A percentile compares a stretch with the other conserved stretches of the same genome.
These are phyloP conservation scores for Galbula dea DNA, from an alignment of 2,113 vertebrate species.

Conservation along the genomic window DNA sequence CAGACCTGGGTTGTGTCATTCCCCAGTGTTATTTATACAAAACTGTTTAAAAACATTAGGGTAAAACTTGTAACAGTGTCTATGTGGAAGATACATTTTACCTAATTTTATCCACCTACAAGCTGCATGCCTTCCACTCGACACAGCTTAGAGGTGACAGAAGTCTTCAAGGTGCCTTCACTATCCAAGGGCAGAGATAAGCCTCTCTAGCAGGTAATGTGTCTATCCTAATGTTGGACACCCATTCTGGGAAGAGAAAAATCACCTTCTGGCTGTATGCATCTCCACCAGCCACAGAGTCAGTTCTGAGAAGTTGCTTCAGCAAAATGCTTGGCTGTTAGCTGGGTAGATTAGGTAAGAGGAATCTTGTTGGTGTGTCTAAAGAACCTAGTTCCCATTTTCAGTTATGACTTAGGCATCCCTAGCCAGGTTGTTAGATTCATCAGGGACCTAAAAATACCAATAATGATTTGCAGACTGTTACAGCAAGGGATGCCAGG, in stretches of 20 bases:
- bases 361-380: not conserved
- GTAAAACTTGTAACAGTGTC: not conserved
- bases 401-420: not conserved
- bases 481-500: not conserved
- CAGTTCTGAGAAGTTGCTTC: not conserved
- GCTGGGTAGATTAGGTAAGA: not conserved
- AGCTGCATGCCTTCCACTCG: not conserved
- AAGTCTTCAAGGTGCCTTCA: not conserved
- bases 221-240: not conserved
- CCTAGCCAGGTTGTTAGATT: not conserved
- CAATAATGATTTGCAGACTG: not conserved
- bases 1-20: conserved; percentile 13
- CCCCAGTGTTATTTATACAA: not conserved
- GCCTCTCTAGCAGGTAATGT: not conserved
- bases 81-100: not conserved
- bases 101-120: not conserved
- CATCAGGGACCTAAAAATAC: conserved; percentile 1
- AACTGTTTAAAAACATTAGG: conserved; percentile 28
- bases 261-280: not conserved
- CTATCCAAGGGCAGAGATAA: not conserved
- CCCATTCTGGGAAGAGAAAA: not conserved
- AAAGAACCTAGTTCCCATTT: not conserved
- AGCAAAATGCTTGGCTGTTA: not conserved
- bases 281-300: not conserved
- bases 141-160: not conserved